A percentile compares a stretch with the other conserved stretches of the same genome.
phyloP scores from a whole-genome alignment of 2,888 invertebrate species.

The Caenorhabditis parvicauda region DNA sequence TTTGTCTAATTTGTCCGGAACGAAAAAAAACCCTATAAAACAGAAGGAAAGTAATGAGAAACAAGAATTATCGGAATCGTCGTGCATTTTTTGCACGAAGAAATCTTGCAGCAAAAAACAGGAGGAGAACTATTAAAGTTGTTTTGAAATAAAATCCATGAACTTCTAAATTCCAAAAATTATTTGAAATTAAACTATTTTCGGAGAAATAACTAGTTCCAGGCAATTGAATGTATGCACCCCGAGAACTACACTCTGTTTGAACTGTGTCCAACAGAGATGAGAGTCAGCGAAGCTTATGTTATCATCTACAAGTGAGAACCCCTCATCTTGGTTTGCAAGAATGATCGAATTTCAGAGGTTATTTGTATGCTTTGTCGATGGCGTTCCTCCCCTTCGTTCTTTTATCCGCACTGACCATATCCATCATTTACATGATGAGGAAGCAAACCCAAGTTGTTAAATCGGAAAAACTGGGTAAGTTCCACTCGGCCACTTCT shows the following conservation, averaged over 20 bases:
- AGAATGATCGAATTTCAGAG: slow-evolving; percentile 31
- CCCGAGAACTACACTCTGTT: slow-evolving; percentile 34
- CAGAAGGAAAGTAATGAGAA: background rate
- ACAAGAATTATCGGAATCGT: too few species aligned
- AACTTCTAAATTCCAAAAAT: background rate
- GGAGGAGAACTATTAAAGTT: too few species aligned
- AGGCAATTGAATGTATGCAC: slow-evolving; percentile 42
- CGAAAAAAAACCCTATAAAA: too few species aligned
- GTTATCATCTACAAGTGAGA: slow-evolving; percentile 50
- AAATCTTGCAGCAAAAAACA: too few species aligned
- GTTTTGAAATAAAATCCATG: too few species aligned
- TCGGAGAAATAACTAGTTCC: background rate
- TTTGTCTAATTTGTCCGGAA: too few species aligned
- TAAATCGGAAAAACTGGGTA: slow-evolving; percentile 20
- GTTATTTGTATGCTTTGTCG: slow-evolving; percentile 49
- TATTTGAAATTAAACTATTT: background rate
- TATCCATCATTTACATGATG: slow-evolving; percentile 40
- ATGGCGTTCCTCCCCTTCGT: slow-evolving; percentile 55
- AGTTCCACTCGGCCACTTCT: too few species aligned
- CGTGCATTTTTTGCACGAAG: too few species aligned
- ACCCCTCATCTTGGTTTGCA: background rate
- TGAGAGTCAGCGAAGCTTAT: slow-evolving; percentile 48
- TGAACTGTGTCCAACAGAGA: slow-evolving; percentile 55
- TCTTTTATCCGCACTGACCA: slow-evolving; percentile 43
- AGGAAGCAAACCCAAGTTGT: slow-evolving; percentile 15